These are phyloP conservation scores for Syngnathoides biaculeatus DNA, from an alignment of 2,113 vertebrate genomes.

Conservation along the genomic window DNA sequence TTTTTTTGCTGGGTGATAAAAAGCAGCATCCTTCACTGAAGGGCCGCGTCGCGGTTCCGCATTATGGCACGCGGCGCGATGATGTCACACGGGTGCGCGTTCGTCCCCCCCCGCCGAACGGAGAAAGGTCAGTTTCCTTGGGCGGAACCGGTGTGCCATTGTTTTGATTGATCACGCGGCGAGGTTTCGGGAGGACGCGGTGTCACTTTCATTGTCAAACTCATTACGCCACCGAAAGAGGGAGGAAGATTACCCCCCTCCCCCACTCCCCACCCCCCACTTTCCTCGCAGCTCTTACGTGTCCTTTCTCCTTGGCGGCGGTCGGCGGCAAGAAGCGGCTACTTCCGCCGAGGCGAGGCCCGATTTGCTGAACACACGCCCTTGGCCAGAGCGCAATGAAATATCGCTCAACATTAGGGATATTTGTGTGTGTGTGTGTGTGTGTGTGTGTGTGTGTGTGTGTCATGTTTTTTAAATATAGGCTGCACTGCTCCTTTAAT, in stretches of 20 bases:
- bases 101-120: no score
- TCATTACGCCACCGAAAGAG: slow-evolving; percentile 61
- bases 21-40: slow-evolving; percentile 16
- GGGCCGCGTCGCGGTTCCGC: slow-evolving; percentile 38
- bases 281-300: slow-evolving; percentile 25
- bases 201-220: slow-evolving; percentile 74
- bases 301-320: slow-evolving; percentile 49
- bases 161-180: slow-evolving; percentile 71
- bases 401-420: not conserved
- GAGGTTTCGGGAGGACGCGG: slow-evolving; percentile 64
- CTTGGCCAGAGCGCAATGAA: not conserved
- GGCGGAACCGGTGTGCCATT: slow-evolving; percentile 69
- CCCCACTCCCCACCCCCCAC: not conserved
- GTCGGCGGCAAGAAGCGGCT: slow-evolving; percentile 24
- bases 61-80: slow-evolving; percentile 53
- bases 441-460: not conserved
- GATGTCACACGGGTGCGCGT: slow-evolving; percentile 38
- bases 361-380: slow-evolving; percentile 56
- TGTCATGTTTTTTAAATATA: not conserved
- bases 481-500: not conserved
- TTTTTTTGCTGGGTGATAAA: slow-evolving; percentile 4
- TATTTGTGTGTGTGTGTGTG: not conserved
- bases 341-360: slow-evolving; percentile 24
- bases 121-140: slow-evolving; percentile 68
- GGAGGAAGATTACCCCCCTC: slow-evolving; percentile 42